Percentiles rank a stretch among this genome's conserved stretches.
phyloP scores from a whole-genome alignment of 2,113 vertebrate species.

The Myanophis thanlyinensis region DNA sequence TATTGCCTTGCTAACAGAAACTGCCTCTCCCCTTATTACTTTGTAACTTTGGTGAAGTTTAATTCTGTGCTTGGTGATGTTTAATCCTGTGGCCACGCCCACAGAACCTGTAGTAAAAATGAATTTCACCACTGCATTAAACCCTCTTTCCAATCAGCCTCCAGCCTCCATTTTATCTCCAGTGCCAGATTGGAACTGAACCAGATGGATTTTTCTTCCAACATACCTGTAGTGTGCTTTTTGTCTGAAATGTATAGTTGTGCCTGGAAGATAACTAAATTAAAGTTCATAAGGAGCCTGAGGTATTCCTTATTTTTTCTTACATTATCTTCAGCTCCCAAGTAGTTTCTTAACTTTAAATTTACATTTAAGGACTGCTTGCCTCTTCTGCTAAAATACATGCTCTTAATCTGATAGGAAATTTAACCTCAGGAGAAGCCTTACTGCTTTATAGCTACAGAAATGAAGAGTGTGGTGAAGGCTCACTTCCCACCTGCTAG shows the following conservation, averaged over 20 bases:
- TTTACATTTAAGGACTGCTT: background rate
- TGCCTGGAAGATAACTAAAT: background rate
- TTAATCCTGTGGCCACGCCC: no score
- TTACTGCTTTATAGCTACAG: background rate
- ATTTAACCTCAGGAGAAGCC: background rate
- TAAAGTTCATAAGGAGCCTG: background rate
- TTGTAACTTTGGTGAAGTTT: no score
- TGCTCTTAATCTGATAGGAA: background rate
- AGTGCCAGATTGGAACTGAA: no score
- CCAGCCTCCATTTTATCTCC: no score
- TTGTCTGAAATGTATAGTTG: background rate
- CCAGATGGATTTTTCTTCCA: no score
- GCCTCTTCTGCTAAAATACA: background rate
- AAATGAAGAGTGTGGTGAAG: background rate
- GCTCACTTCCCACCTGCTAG: background rate
- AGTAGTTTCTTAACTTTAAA: background rate
- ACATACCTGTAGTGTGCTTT: no score
- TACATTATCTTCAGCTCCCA: background rate
- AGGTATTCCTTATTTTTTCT: background rate
- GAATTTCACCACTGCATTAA: no score
- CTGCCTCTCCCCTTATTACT: no score
- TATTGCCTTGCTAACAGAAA: no score
- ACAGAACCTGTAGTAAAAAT: no score
- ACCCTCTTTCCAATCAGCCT: no score
- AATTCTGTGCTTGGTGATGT: no score